Evolutionary conservation across 2,113 vertebrate species (phyloP).

Genomic region (Butastur rufipennis): DNA sequence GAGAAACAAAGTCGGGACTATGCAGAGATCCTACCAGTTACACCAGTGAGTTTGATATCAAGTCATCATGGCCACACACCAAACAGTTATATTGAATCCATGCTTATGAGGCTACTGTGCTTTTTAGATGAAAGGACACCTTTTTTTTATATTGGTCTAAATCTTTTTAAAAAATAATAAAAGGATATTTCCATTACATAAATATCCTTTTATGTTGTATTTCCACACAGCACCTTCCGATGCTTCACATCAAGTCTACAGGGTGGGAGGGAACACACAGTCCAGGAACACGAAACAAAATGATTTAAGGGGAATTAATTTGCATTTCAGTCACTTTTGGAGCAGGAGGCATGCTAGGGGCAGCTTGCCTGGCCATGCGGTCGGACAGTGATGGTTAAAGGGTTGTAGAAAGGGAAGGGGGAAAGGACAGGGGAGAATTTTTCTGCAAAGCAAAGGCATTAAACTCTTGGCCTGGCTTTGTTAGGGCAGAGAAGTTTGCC

Average conservation of each 20-base stretch:
- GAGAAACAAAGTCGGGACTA: not conserved
- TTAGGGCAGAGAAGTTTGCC: not conserved
- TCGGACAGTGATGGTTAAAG: not conserved
- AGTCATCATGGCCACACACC: not conserved
- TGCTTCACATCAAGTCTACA: not conserved
- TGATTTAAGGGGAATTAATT: not conserved
- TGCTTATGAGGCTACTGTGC: not conserved
- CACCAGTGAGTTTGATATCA: not conserved
- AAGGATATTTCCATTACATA: not conserved
- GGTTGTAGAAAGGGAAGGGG: not conserved
- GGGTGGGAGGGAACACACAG: not conserved
- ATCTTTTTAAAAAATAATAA: not conserved
- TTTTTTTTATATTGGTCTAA: not conserved
- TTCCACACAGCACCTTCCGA: accelerated
- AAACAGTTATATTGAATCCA: accelerated
- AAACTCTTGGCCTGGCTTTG: not conserved
- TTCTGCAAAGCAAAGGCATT: not conserved
- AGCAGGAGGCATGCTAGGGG: not conserved
- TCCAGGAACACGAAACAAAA: not conserved
- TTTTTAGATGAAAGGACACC: not conserved
- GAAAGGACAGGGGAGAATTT: not conserved
- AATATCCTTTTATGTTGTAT: not conserved
- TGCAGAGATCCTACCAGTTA: not conserved
- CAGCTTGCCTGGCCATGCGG: accelerated
- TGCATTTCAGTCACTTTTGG: not conserved